Percentiles rank a stretch among this genome's conserved stretches.
Evolutionary conservation across 1,140 invertebrate species (phyloP).

Genomic region (Eriocheir sinensis): DNA sequence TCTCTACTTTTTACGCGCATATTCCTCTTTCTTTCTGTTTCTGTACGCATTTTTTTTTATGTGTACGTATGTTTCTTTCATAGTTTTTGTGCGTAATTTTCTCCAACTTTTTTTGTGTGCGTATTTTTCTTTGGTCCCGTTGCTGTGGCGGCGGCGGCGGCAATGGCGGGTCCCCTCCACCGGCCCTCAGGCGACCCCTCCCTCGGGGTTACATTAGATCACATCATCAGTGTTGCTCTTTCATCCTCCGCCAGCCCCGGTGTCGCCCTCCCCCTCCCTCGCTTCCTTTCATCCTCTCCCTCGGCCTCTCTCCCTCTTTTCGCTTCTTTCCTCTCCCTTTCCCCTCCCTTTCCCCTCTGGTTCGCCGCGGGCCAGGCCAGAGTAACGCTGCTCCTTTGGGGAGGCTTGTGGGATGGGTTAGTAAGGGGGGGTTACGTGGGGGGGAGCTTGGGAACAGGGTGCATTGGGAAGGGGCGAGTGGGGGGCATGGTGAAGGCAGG

Average conservation of each 20-base stretch:
- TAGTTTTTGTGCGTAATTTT: not conserved
- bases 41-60: too few relatives aligned
- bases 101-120: not conserved
- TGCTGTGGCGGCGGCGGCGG: not conserved
- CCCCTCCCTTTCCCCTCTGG: not conserved
- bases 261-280: not conserved
- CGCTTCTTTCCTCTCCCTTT: not conserved
- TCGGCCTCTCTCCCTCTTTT: not conserved
- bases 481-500: too few relatives aligned
- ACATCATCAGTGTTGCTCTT: slow-evolving; percentile 24
- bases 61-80: too few relatives aligned
- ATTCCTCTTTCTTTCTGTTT: too few relatives aligned
- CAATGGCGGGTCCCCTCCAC: not conserved
- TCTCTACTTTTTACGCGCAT: too few relatives aligned
- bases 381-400: slow-evolving; percentile 21
- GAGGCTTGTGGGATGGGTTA: not conserved
- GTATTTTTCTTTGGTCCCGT: not conserved
- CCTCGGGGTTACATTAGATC: slow-evolving; percentile 13
- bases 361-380: not conserved
- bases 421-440: too few relatives aligned
- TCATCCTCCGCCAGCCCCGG: not conserved
- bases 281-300: not conserved
- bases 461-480: too few relatives aligned
- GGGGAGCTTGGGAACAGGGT: too few relatives aligned
- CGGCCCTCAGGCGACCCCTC: not conserved